A percentile compares a stretch with the other conserved stretches of the same genome.
phyloP scores from a whole-genome alignment of 2,113 vertebrate species.

The Bubalus kerabau region DNA sequence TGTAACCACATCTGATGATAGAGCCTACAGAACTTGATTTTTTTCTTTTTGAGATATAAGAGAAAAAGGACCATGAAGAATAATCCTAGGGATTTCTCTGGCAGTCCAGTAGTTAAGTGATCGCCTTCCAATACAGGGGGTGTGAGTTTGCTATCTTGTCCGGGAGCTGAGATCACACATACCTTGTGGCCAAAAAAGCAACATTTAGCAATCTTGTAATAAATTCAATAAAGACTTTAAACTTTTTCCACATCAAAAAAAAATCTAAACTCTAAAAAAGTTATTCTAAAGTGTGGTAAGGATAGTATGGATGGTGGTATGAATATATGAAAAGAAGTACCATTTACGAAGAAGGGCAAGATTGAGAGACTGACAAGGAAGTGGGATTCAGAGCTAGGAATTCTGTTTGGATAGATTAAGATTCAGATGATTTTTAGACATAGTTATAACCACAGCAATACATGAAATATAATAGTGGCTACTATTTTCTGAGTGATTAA shows the following conservation, averaged over 20 bases:
- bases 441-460: not conserved
- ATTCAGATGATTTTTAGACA: not conserved
- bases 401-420: not conserved
- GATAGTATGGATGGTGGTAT: too few relatives aligned
- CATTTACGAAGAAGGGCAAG: not conserved
- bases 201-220: not conserved
- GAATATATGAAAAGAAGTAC: not conserved
- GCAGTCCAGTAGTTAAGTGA: not conserved
- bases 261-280: not conserved
- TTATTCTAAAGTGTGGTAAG: not conserved
- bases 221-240: not conserved
- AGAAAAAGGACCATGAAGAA: not conserved
- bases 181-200: not conserved
- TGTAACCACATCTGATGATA: not conserved
- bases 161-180: not conserved
- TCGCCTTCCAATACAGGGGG: not conserved
- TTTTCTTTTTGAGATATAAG: not conserved
- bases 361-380: not conserved
- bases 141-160: not conserved
- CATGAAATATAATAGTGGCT: not conserved
- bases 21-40: not conserved
- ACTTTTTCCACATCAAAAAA: not conserved
- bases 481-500: not conserved
- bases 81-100: not conserved
- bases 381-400: not conserved